Percentiles rank a stretch among this genome's conserved stretches.
These are phyloP conservation scores for Acanthornis magna DNA, from an alignment of 2,797 vertebrate species.

Conservation along the genomic window DNA sequence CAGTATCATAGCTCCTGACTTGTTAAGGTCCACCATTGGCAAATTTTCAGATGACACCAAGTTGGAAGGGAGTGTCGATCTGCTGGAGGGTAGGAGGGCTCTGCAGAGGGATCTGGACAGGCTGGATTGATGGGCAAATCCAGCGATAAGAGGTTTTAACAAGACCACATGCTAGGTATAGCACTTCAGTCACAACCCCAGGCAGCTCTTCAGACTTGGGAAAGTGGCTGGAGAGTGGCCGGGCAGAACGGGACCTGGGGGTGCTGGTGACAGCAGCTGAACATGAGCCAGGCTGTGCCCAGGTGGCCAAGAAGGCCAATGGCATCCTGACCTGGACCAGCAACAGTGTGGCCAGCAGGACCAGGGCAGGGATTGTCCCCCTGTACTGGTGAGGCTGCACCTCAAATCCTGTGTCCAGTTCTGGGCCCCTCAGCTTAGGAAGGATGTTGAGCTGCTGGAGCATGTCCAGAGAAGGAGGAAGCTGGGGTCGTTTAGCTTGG, in stretches of 20 bases:
- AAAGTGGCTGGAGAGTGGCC: neutral
- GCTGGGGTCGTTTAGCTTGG: neutral
- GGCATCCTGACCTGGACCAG: neutral
- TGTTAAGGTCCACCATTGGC: neutral
- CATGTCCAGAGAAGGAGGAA: neutral
- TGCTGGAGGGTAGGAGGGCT: neutral
- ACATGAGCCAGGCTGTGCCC: neutral
- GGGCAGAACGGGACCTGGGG: neutral
- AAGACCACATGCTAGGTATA: no score
- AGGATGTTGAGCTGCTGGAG: neutral
- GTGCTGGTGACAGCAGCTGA: neutral
- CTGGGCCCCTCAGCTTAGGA: neutral
- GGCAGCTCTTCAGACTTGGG: no score
- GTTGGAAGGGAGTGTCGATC: no score
- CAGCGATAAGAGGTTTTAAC: no score
- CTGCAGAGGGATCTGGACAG: neutral
- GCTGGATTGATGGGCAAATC: no score
- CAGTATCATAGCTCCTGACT: neutral
- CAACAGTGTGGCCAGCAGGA: neutral
- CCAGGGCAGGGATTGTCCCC: no score
- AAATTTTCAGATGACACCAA: neutral
- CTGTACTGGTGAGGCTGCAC: no score
- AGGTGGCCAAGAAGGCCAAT: neutral
- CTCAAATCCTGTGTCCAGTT: no score
- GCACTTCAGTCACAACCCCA: no score